Base-by-base conservation (phyloP, 2,113 vertebrate species). In the Phodopus roborovskii region DNA sequence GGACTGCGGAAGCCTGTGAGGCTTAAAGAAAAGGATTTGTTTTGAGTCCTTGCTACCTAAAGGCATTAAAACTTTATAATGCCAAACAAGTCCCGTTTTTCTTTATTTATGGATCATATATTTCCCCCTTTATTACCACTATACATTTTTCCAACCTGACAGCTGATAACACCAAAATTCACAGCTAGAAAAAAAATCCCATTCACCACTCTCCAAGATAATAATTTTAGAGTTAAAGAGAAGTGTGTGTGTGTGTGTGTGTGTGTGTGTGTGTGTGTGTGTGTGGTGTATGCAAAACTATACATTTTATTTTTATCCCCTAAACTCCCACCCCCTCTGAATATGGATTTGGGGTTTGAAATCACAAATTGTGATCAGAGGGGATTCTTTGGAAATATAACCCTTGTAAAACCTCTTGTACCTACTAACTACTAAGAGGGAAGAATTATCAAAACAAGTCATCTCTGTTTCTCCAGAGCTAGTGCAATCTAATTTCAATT, bases 401-500 rank as follows among this genome's bases (percentile, higher is more conserved):
- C 45, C 28, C 36, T 71, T 66, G n/a, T 1, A 13, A 26, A 60
- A 26, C 74, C 79, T 64, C 82, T 94, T 33, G 91, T 95, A 97
- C 96, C 97, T 98, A 97, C 98, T 98, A 98, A 98, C 96, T 87
- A 19, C 90, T 98, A 97, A 97, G 88, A 78, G 93, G 94, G 84
- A 95, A 94, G 91, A 98, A 98, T 97, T 98, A 97, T 98, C 96
- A 97, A 97, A 94, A 92, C 94, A 97, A 94, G 95, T 98, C 98
- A 98, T 99, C 98, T 97, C 93, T 78, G 94, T 97, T 98, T 97
- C 96, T 96, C 26, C 95, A 96, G 96, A 97, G 98, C 98, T 98
- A 96, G 97, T 96, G 93, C 98, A 97, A 99, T 99, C 99, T 98
- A 98, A 99, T 99, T 99, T 98, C 98, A 97, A 98, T 98, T 98